Evolutionary conservation across 2,797 vertebrate genomes (phyloP).

Genomic region (Lindbergichthys nudifrons): DNA sequence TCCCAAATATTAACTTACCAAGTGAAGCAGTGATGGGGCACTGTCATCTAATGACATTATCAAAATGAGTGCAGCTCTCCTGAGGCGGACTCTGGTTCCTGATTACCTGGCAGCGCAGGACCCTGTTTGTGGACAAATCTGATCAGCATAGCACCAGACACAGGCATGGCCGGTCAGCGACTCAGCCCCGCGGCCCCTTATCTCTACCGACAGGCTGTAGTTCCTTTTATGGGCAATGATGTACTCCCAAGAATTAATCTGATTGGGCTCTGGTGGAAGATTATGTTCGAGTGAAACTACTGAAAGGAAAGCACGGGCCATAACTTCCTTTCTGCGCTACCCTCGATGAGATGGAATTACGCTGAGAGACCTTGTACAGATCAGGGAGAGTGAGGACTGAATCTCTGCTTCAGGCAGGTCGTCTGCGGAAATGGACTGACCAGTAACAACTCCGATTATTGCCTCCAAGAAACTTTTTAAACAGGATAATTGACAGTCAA

Average conservation of each 20-base stretch:
- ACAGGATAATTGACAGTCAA: background rate
- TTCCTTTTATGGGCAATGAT: slow-evolving; percentile 64
- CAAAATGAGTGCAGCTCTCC: slow-evolving; percentile 75
- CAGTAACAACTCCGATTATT: slow-evolving; percentile 16
- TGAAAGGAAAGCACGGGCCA: slow-evolving; percentile 49
- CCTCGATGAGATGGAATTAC: slow-evolving; percentile 44
- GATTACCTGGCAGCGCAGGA: slow-evolving; percentile 67
- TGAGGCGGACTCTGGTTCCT: slow-evolving; percentile 77
- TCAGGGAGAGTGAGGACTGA: background rate
- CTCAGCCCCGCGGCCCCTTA: slow-evolving; percentile 64
- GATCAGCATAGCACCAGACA: slow-evolving; percentile 82
- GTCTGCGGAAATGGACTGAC: slow-evolving; percentile 31
- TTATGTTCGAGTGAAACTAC: slow-evolving; percentile 47
- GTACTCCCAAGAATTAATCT: slow-evolving; percentile 68
- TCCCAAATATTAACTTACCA: slow-evolving; percentile 74
- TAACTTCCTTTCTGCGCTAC: slow-evolving; percentile 40
- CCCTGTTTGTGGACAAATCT: slow-evolving; percentile 75
- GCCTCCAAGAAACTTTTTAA: slow-evolving; percentile 31
- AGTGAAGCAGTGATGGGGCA: slow-evolving; percentile 68
- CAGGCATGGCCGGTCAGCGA: slow-evolving; percentile 70
- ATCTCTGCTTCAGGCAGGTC: slow-evolving; percentile 32
- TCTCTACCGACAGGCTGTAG: slow-evolving; percentile 66
- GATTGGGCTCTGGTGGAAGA: slow-evolving; percentile 64
- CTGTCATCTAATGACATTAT: slow-evolving; percentile 82
- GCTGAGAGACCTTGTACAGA: slow-evolving; percentile 12